Evolutionary conservation across 2,888 invertebrate genomes (phyloP), one percentile per base, ranked within the genome.

Genomic region (Nomada fabriciana): DNA sequence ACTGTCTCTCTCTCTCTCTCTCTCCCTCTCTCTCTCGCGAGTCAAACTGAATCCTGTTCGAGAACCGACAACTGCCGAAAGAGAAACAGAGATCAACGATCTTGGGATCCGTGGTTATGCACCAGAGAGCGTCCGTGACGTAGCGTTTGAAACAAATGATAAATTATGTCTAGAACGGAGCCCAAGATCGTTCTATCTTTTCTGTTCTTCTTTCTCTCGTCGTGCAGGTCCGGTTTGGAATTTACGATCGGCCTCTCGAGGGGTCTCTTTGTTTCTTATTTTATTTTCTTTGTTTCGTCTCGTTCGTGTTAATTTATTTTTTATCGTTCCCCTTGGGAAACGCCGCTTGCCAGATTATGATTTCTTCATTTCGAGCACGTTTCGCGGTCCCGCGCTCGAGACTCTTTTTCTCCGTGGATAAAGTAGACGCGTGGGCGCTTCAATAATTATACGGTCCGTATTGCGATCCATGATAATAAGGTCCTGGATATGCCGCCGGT

Each of bases 381-480:
- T 50, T 74, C 59, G 52, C 50, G 36, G 55, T 36, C 60, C 61
- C 47, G 67, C 70, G 53, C 73, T 68, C 72, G 65, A 75, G 60
- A 81, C 67, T 71, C 60, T 81, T 81, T 36, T 47, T 47, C 47
- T 13, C 47, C 47, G 47, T 47, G 10, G 47, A 47, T 47, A 47
- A 13, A 15, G 47, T 13, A 13, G 47, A 47, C 47, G 15, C 47
- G 52, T 63, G 60, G 10, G 57, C 36, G 59, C 29, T 86, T 96
- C 96, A 98, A 95, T 98, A 98, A 95, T 98, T 98, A 95, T 98
- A 98, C 69, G 98, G 98, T 72, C 97, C 98, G 94, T 98, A 98
- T 93, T 98, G 98, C 70, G 98, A 98, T 91, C 98, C 98, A 94
- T 98, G 96, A 86, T 96, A 98, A 94, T 98, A 98, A 50, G 98